A percentile compares a stretch with the other conserved stretches of the same genome.
These are phyloP conservation scores for Syritta pipiens DNA, from an alignment of 2,888 invertebrate genomes.

Conservation along the genomic window DNA sequence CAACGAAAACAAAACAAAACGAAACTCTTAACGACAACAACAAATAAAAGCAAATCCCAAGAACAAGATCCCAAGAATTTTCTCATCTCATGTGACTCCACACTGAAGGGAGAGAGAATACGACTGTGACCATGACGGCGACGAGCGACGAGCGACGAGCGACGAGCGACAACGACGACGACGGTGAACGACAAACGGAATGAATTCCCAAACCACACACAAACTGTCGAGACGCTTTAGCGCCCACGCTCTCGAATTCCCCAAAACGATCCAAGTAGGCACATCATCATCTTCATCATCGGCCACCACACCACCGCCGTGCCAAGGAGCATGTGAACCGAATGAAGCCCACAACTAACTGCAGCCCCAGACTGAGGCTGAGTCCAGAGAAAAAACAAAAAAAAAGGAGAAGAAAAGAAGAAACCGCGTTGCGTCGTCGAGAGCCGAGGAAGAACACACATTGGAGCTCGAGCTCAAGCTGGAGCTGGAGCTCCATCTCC, in stretches of 20 bases:
- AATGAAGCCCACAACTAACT: constrained; percentile 36
- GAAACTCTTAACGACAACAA: constrained; percentile 48
- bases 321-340: constrained; percentile 66
- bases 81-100: constrained; percentile 55
- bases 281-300: constrained; percentile 64
- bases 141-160: constrained; percentile 11
- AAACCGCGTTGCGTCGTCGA: constrained; percentile 7
- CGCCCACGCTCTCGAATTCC: constrained; percentile 68
- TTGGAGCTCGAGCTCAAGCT: constrained; percentile 9
- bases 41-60: constrained; percentile 57
- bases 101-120: neutral
- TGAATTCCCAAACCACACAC: constrained; percentile 68
- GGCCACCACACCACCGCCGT: constrained; percentile 42
- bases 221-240: constrained; percentile 69
- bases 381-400: too few species aligned
- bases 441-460: constrained; percentile 38
- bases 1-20: constrained; percentile 21
- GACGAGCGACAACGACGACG: constrained; percentile 6
- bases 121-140: constrained; percentile 13
- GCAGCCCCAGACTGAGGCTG: too few species aligned
- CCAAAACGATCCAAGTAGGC: constrained; percentile 66
- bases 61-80: constrained; percentile 61
- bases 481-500: neutral
- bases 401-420: constrained; percentile 11
- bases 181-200: constrained; percentile 29